phyloP scores from a whole-genome alignment of 2,888 invertebrate genomes.

The Habrosyne pyritoides region DNA sequence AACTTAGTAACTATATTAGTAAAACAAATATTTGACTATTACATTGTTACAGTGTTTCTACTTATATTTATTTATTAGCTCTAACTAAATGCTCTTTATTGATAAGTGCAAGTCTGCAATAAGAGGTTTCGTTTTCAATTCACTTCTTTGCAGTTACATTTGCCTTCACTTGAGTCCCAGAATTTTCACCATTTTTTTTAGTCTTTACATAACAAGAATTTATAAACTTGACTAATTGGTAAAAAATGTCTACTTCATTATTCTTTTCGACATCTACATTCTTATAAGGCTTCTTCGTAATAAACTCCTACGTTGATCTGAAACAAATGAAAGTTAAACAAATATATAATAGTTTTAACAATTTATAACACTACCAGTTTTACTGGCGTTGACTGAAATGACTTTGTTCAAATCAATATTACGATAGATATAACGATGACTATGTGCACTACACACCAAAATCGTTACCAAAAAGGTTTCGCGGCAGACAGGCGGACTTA shows the following conservation, averaged over 20 bases:
- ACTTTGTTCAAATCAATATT: too few relatives aligned
- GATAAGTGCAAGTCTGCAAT: conserved; percentile 1
- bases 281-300: conserved; percentile 82
- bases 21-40: not conserved
- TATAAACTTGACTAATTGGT: conserved; percentile 71
- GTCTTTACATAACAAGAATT: conserved; percentile 69
- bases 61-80: not conserved
- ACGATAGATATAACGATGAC: too few relatives aligned
- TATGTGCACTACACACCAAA: too few relatives aligned
- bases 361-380: too few relatives aligned
- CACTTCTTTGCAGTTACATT: conserved; percentile 13
- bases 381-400: too few relatives aligned
- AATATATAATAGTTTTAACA: not conserved
- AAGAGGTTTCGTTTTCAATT: conserved; percentile 1
- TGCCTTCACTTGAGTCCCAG: conserved; percentile 73
- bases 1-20: conserved; percentile 4
- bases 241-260: conserved; percentile 74
- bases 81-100: not conserved
- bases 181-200: conserved; percentile 64
- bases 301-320: conserved; percentile 84
- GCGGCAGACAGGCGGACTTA: too few relatives aligned
- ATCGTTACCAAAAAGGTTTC: too few relatives aligned
- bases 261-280: conserved; percentile 71
- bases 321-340: conserved; percentile 45
- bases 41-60: not conserved